Evolutionary conservation across 2,888 invertebrate species (phyloP), one percentile per base, ranked within the genome.

Genomic region (Oscheius sp.): DNA sequence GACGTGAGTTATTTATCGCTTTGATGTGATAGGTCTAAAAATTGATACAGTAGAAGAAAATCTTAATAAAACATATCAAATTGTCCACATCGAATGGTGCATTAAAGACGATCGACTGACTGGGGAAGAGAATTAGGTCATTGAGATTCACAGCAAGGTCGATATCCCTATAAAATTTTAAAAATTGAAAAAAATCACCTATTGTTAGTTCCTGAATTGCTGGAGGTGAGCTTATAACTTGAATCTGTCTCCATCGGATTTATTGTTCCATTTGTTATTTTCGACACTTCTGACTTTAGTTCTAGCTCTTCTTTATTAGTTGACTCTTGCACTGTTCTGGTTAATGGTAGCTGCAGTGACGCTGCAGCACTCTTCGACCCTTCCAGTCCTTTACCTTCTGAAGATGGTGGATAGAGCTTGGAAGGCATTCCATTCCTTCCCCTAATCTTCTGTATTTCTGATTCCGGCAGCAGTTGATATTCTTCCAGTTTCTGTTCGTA

Each of bases 41-140:
- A 8, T 36, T 8, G 36, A 36, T 36, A 67, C 67, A 26, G 68
- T 73, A 63, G 65, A 68, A 44, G 70, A 78, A 33, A 20, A 41
- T 41, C 12, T 6, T 28, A 26, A 24, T 50, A 30, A 28, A 30
- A 30, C 28, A 24, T 32, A 28, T 65, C 9, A 54, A 38, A 41
- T 65, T 20, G 44, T 51, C 51, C 17, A 36, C 20, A 28, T 65
- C 51, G 30, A 65, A 65, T 1, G 65, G 54, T 5, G 54, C 65
- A 20, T 65, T 65, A 44, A 65, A 65, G 51, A 51, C 54, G 26
- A 61, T 20, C 44, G 9, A 4, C 12, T 44, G n/a, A 8, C 30
- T 5, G 14, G 49, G 63, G 33, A 24, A 22, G 50, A 63, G 20
- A 9, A 28, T 17, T 20, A 63, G 49, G 41, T 32, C 63, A 17